Base-by-base conservation (phyloP, 2,888 invertebrate genomes). In the Odontothrips loti region DNA sequence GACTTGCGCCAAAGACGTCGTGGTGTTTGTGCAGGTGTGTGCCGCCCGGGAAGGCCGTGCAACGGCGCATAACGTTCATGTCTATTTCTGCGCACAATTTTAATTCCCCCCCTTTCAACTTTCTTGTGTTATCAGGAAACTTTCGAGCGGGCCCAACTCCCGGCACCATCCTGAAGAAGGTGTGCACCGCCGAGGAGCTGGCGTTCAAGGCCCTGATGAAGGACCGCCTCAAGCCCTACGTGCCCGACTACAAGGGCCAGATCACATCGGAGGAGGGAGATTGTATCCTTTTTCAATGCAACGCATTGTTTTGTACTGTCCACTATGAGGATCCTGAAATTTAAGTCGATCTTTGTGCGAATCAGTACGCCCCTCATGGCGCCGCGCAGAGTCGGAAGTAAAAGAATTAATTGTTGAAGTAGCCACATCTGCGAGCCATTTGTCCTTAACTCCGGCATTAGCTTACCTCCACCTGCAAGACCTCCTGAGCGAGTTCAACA, bases 81-180 rank as follows among this genome's bases (percentile, higher is more conserved):
- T 27, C 9, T 27, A 1, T 75, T 75, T 27, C 23, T 27, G 68
- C 23, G 34, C 34, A 6, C 34, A 12, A 75, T 75, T 75, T 27
- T 23, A 58, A 75, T 27, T n/a, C n/a, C n/a, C n/a, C n/a, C n/a
- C 12, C 1, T 75, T 27, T 23, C n/a, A 6, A 10, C 17, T 11
- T 12, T 17, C 15, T 58, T 29, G 51, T 79, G 80, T 58, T 82
- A 78, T 84, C 86, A 90, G 90, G 97, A 68, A 97, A 96, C 89
- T 97, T 97, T 89, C 95, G 95, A 86, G 95, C 97, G 1, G 97
- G 97, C 0, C 94, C 95, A 1, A 95, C 96, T 85, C 96, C 95
- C 85, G 98, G 98, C 79, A 97, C 97, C 43, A 97, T 98, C 84
- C 88, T 97, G 85, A 98, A 98, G 90, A 97, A 97, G 87, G 90